phyloP scores from a whole-genome alignment of 2,113 vertebrate species.

The Toxotes chatareus region DNA sequence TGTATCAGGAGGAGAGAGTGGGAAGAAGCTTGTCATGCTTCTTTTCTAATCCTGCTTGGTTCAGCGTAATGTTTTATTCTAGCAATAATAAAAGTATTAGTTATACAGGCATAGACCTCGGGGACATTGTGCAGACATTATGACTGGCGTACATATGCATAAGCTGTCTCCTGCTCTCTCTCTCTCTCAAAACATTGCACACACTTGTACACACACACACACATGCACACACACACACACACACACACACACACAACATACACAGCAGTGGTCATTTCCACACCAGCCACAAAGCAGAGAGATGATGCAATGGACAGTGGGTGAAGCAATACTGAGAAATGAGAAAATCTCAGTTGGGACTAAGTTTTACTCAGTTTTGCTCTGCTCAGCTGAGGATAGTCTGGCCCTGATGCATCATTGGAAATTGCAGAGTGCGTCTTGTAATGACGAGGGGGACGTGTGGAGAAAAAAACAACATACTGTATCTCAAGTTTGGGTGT shows the following conservation, averaged over 20 bases:
- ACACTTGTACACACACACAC: not conserved
- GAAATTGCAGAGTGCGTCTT: conserved; percentile 42
- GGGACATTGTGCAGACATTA: conserved; percentile 67
- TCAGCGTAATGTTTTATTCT: conserved; percentile 73
- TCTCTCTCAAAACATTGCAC: not conserved
- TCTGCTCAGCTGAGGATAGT: conserved; percentile 14
- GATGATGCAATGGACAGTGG: conserved; percentile 53
- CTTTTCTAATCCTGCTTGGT: conserved; percentile 74
- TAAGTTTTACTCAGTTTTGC: conserved; percentile 51
- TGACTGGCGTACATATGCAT: conserved; percentile 51
- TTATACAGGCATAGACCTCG: conserved; percentile 69
- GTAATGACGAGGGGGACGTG: conserved; percentile 40
- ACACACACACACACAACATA: not conserved
- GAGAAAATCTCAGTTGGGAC: conserved; percentile 37
- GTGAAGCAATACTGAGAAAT: conserved; percentile 59
- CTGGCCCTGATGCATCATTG: conserved; percentile 32
- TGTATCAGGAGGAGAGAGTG: conserved; percentile 40
- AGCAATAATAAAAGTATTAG: conserved; percentile 74
- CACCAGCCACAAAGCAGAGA: conserved; percentile 23
- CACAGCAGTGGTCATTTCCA: conserved; percentile 53
- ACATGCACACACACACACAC: not conserved
- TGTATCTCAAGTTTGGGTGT: conserved; percentile 54
- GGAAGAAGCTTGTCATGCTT: conserved; percentile 69
- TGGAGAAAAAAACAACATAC: conserved; percentile 32
- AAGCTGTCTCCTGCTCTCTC: conserved; percentile 28